Evolutionary conservation across 2,888 invertebrate species (phyloP).

Genomic region (Lasioglossum lativentre): DNA sequence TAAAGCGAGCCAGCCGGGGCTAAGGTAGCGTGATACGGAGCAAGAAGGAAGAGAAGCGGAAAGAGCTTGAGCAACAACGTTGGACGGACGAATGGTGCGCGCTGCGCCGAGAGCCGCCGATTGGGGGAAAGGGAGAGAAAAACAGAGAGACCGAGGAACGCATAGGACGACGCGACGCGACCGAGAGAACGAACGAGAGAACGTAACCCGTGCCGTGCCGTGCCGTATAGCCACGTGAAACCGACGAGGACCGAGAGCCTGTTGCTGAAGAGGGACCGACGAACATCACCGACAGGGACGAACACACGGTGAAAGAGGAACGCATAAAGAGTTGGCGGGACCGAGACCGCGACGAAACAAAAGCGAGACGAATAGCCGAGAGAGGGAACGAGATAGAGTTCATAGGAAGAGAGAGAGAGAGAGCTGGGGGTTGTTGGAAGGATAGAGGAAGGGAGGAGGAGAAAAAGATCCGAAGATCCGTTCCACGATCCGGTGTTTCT

Average conservation of each 20-base stretch:
- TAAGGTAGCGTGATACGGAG: slow-evolving; percentile 62
- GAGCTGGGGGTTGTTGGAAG: slow-evolving; percentile 18
- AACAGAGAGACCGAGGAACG: slow-evolving; percentile 52
- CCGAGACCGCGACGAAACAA: slow-evolving; percentile 33
- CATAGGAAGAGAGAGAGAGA: slow-evolving; percentile 26
- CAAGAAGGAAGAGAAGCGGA: slow-evolving; percentile 63
- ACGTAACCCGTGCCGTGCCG: neutral
- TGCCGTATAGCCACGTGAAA: neutral
- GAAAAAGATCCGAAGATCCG: slow-evolving; percentile 62
- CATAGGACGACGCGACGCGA: slow-evolving; percentile 36
- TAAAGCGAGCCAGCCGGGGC: slow-evolving; percentile 47
- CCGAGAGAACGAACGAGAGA: neutral
- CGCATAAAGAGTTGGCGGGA: neutral
- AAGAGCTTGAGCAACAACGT: slow-evolving; percentile 59
- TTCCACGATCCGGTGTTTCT: slow-evolving; percentile 77
- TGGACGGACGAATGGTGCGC: slow-evolving; percentile 56
- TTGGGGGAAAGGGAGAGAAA: slow-evolving; percentile 47
- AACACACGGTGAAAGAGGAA: slow-evolving; percentile 6
- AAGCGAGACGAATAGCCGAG: slow-evolving; percentile 23
- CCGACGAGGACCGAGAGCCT: neutral
- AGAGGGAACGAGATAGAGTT: slow-evolving; percentile 28
- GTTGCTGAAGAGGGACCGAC: neutral
- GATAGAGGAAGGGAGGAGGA: slow-evolving; percentile 25
- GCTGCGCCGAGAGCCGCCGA: slow-evolving; percentile 29
- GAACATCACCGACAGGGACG: neutral